Percentiles rank a stretch among this genome's conserved stretches.
Evolutionary conservation across 2,888 invertebrate species (phyloP).

Genomic region (Keiferia lycopersicella): DNA sequence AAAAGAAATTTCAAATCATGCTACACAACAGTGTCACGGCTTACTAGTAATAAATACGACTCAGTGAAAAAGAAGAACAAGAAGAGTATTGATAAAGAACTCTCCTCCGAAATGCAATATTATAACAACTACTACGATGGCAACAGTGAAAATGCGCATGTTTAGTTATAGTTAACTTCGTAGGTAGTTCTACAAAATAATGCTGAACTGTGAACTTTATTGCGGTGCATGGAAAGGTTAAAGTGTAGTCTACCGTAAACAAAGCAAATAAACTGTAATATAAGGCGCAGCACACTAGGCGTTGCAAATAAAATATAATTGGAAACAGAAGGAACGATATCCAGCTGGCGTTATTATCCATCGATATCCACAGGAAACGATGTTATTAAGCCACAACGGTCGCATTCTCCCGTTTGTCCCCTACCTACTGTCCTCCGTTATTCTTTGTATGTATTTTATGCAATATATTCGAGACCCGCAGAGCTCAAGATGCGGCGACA

Average conservation of each 20-base stretch:
- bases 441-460: constrained; percentile 24
- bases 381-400: constrained; percentile 10
- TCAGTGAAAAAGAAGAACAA: no score
- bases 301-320: not conserved
- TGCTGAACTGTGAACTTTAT: no score
- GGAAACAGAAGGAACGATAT: not conserved
- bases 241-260: not conserved
- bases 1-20: no score
- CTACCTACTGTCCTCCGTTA: not conserved
- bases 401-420: constrained; percentile 15
- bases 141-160: no score
- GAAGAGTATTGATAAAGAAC: no score
- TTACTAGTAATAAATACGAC: no score
- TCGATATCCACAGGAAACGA: not conserved
- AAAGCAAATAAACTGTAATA: not conserved
- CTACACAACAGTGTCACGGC: no score
- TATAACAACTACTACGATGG: no score
- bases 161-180: no score
- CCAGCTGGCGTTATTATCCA: constrained; percentile 1
- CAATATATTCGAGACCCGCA: constrained; percentile 27
- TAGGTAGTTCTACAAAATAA: no score
- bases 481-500: constrained; percentile 27
- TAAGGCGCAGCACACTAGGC: not conserved
- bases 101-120: no score
- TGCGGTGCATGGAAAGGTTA: no score